phyloP scores from a whole-genome alignment of 2,113 vertebrate genomes.

The Tetraodon nigroviridis region DNA sequence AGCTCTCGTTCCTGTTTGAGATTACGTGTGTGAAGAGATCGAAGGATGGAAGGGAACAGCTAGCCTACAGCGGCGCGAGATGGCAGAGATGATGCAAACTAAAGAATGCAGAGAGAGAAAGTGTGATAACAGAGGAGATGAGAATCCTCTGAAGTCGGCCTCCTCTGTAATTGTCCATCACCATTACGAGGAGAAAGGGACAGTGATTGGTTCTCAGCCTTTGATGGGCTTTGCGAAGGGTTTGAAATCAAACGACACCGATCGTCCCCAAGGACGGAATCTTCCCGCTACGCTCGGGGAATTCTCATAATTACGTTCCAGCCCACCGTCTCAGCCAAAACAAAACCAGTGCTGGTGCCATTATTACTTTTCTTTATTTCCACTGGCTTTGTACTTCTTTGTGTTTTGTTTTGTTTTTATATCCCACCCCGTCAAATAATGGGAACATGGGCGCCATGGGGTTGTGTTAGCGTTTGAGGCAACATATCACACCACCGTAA shows the following conservation, averaged over 20 bases:
- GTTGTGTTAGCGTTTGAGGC: no score
- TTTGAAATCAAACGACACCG: constrained; percentile 20
- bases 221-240: constrained; percentile 23
- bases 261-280: constrained; percentile 17
- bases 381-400: not conserved
- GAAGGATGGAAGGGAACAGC: constrained; percentile 27
- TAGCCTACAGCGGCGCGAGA: constrained; percentile 33
- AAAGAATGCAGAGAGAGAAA: constrained; percentile 9
- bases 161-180: constrained; percentile 43
- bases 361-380: not conserved
- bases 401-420: no score
- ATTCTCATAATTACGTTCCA: not conserved
- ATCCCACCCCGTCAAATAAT: no score
- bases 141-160: constrained; percentile 29
- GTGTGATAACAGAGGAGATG: constrained; percentile 35
- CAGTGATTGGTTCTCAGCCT: constrained; percentile 35
- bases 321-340: not conserved
- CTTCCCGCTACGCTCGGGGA: not conserved
- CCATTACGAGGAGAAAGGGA: constrained; percentile 47
- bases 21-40: constrained; percentile 38
- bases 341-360: not conserved
- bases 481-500: no score
- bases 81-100: constrained; percentile 26
- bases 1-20: constrained; percentile 35
- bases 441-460: no score